Evolutionary conservation across 1,140 invertebrate genomes (phyloP).

Genomic region (Zaprionus kolodkinae): DNA sequence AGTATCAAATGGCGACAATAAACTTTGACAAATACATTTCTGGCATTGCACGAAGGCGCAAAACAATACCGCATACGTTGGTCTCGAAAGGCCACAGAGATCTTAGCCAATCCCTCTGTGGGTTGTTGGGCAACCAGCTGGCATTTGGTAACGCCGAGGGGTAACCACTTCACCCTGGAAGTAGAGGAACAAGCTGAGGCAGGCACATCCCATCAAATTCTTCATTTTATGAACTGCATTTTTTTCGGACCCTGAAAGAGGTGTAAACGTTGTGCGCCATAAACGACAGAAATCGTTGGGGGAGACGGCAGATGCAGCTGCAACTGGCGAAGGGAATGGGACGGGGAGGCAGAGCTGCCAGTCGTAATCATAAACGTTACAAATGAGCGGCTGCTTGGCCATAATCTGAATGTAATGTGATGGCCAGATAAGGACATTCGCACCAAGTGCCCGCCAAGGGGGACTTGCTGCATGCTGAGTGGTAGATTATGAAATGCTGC

Average conservation of each 20-base stretch:
- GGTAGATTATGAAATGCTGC: constrained; percentile 16
- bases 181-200: not conserved
- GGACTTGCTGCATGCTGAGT: not conserved
- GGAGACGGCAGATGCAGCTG: constrained; percentile 22
- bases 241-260: constrained; percentile 39
- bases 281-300: constrained; percentile 9
- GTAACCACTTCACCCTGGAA: not conserved
- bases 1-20: constrained; percentile 76
- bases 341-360: constrained; percentile 17
- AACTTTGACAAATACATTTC: constrained; percentile 75
- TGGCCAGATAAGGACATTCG: constrained; percentile 61
- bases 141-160: not conserved
- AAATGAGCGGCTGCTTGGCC: constrained; percentile 45
- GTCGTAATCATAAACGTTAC: constrained; percentile 63
- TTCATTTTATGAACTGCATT: constrained; percentile 62
- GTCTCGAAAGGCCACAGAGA: not conserved
- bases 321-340: not conserved
- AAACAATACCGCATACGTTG: constrained; percentile 16
- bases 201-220: constrained; percentile 35
- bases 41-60: constrained; percentile 23
- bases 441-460: constrained; percentile 43
- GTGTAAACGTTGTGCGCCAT: constrained; percentile 55
- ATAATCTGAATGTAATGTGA: constrained; percentile 72
- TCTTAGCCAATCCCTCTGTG: not conserved
- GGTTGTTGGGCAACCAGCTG: too few species aligned